These are phyloP conservation scores for Siniperca knerii DNA, from an alignment of 2,113 vertebrate species.

Conservation along the genomic window DNA sequence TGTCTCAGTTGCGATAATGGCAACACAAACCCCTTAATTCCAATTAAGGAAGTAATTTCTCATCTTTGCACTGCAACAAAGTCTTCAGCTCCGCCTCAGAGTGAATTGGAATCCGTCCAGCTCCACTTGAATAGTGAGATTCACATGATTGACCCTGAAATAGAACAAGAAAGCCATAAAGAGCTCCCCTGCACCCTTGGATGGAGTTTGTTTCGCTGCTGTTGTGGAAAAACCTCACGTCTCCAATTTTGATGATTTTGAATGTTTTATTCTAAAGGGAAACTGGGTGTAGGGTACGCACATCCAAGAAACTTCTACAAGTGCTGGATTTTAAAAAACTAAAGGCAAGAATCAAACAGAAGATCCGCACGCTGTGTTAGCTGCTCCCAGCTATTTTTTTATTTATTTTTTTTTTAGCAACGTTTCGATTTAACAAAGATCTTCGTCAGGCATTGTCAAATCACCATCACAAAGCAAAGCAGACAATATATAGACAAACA, in stretches of 20 bases:
- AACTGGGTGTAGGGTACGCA: too few species aligned
- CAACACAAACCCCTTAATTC: conserved; percentile 17
- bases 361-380: too few species aligned
- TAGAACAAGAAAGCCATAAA: conserved; percentile 42
- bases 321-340: too few species aligned
- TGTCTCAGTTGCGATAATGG: not conserved
- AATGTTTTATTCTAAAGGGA: conserved; percentile 25
- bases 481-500: too few species aligned
- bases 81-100: conserved; percentile 27
- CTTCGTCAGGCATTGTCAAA: too few species aligned
- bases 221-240: not conserved
- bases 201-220: conserved; percentile 11
- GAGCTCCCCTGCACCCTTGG: conserved; percentile 14
- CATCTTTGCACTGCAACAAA: not conserved
- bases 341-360: too few species aligned
- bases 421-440: too few species aligned
- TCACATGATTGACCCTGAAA: conserved; percentile 50
- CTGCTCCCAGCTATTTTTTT: too few species aligned
- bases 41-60: conserved; percentile 27
- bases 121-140: conserved; percentile 41
- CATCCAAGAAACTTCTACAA: too few species aligned
- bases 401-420: too few species aligned
- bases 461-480: too few species aligned
- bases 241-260: conserved; percentile 8
- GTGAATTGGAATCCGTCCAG: conserved; percentile 12